phyloP scores from a whole-genome alignment of 2,113 vertebrate species.

The Stomatorhinus ivindoensis region DNA sequence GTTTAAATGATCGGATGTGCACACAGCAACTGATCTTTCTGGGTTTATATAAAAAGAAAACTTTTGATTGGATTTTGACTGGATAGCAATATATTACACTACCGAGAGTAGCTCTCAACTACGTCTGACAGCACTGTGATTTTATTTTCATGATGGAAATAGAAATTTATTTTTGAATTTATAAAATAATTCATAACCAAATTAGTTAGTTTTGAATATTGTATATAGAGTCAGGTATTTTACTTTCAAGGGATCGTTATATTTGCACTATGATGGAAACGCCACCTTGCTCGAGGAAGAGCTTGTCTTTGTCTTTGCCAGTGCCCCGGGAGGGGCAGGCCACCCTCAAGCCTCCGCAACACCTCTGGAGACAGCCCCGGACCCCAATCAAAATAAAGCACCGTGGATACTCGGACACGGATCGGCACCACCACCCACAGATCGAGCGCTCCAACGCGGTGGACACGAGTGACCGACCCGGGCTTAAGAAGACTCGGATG shows the following conservation, averaged over 20 bases:
- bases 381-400: constrained; percentile 77
- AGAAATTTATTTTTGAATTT: constrained; percentile 37
- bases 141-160: constrained; percentile 43
- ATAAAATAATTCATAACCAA: constrained; percentile 48
- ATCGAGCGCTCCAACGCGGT: constrained; percentile 89
- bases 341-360: constrained; percentile 77
- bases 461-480: constrained; percentile 84
- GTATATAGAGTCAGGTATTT: constrained; percentile 29
- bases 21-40: neutral
- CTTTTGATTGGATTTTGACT: constrained; percentile 1
- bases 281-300: constrained; percentile 74
- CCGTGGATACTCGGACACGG: constrained; percentile 74
- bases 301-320: constrained; percentile 80
- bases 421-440: constrained; percentile 71
- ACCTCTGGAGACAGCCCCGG: constrained; percentile 85
- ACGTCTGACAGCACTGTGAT: constrained; percentile 41
- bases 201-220: constrained; percentile 31
- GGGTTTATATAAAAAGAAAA: constrained; percentile 4
- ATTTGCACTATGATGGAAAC: constrained; percentile 73
- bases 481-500: constrained; percentile 83
- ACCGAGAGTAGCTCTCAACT: neutral
- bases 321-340: constrained; percentile 81
- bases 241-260: constrained; percentile 29
- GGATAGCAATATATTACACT: constrained; percentile 4
- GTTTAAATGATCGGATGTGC: constrained; percentile 23